A percentile compares a stretch with the other conserved stretches of the same genome.
Evolutionary conservation across 2,797 vertebrate species (phyloP).

Genomic region (Zalophus californianus): DNA sequence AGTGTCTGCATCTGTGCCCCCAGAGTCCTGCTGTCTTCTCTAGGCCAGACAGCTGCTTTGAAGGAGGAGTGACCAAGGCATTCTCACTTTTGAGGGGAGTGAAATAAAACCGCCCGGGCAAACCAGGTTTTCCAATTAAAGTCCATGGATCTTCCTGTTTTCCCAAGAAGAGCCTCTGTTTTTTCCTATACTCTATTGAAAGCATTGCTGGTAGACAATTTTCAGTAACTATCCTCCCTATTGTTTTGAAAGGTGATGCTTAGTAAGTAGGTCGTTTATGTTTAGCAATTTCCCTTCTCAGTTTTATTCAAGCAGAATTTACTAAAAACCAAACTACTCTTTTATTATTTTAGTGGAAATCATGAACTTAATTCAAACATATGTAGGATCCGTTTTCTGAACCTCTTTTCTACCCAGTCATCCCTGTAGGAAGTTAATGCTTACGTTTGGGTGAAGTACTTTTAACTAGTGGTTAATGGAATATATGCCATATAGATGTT

Average conservation of each 20-base stretch:
- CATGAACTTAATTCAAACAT: slow-evolving; percentile 1
- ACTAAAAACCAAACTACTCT: slow-evolving; percentile 36
- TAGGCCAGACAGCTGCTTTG: not conserved
- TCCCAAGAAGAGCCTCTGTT: not conserved
- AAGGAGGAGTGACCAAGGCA: not conserved
- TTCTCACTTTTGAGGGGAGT: not conserved
- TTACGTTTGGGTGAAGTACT: not conserved
- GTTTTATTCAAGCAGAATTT: slow-evolving; percentile 47
- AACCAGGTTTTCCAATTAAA: slow-evolving; percentile 30
- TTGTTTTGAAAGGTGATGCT: slow-evolving; percentile 52
- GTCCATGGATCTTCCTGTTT: not conserved
- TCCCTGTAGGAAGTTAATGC: not conserved
- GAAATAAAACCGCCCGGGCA: not conserved
- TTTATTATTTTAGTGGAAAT: slow-evolving; percentile 58
- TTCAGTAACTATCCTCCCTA: slow-evolving; percentile 2
- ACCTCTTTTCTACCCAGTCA: not conserved
- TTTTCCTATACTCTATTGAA: not conserved
- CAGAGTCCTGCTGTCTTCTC: not conserved
- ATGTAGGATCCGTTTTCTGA: not conserved
- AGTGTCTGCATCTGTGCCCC: no score
- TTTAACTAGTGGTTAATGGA: not conserved
- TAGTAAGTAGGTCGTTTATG: slow-evolving; percentile 50
- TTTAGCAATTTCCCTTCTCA: slow-evolving; percentile 47
- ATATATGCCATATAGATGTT: not conserved
- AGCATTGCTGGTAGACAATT: not conserved